These are phyloP conservation scores for Schizopygopsis pylzovi DNA, from an alignment of 2,797 vertebrate genomes.

Conservation along the genomic window DNA sequence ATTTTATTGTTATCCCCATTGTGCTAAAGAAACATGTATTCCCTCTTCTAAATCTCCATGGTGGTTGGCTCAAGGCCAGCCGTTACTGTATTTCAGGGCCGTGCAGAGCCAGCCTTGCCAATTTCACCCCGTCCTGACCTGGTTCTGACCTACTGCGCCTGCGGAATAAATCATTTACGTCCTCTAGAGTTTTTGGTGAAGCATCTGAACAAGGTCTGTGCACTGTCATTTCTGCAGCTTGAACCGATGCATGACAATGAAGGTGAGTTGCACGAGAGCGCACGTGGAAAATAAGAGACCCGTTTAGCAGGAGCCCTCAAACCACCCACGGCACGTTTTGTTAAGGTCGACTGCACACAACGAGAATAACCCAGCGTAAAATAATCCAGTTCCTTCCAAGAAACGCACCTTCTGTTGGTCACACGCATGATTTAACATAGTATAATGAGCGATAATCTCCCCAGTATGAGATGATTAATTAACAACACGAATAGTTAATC, in stretches of 20 bases:
- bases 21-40: neutral
- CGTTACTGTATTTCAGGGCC: conserved; percentile 17
- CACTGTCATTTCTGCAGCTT: conserved; percentile 39
- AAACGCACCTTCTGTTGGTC: conserved; percentile 46
- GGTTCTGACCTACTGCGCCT: conserved; percentile 53
- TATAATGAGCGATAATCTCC: conserved; percentile 61
- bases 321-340: no score
- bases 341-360: neutral
- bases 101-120: conserved; percentile 28
- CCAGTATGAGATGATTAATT: conserved; percentile 64
- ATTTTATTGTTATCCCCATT: neutral
- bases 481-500: neutral
- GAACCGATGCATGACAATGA: conserved; percentile 35
- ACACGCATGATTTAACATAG: conserved; percentile 56
- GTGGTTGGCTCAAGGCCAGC: conserved; percentile 28
- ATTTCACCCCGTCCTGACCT: conserved; percentile 60
- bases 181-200: conserved; percentile 45
- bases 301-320: neutral
- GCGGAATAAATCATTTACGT: conserved; percentile 67
- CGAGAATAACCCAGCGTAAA: neutral
- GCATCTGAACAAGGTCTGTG: conserved; percentile 33
- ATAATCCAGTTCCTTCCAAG: conserved; percentile 3
- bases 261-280: neutral
- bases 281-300: neutral
- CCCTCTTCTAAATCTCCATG: neutral